Evolutionary conservation across 2,113 vertebrate species (phyloP), one percentile per base, ranked within the genome.

Genomic region (Asarcornis scutulata): DNA sequence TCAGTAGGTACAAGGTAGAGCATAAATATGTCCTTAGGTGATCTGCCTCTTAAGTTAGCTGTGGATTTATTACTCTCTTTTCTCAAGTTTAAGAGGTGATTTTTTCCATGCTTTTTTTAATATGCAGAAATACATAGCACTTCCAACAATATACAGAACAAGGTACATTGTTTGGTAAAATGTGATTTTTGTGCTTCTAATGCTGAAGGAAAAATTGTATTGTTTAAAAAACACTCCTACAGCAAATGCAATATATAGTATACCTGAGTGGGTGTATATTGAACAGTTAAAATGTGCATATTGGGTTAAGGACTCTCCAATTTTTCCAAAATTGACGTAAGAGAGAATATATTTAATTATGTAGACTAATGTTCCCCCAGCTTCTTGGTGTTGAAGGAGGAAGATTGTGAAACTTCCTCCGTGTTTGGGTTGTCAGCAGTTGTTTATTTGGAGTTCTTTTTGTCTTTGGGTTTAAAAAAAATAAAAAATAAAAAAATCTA

Each of bases 11-110:
- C 59, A 29, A 15, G 48, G 23, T 91, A 73, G 38, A 86, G 18
- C 76, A 53, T 55, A 63, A 90, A 64, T 88, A 17, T 88, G 59
- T 94, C 53, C 63, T 91, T 67, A 74, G 79, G 86, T 83, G 50
- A 86, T 78, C 64, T 71, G 36, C 71, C 13, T 89, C n/a, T 77
- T 66, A 58, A 36, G 21, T 91, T 74, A 77, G 20, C 56, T 62
- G 86, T 81, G 83, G 55, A 86, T 92, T 88, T 84, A 91, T 91
- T 91, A 23, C 27, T 84, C 60, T 63, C 17, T 48, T 16, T 42
- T 59, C n/a, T 74, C 31, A 71, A 44, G 83, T 94, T n/a, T 67
- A 86, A 46, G 25, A 81, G 27, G n/a, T 89, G 44, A 10, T 31
- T 77, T 75, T 31, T 93, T 79, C 34, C 56, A 3, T 84, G 21